These are phyloP conservation scores for Oligia fasciuncula DNA, from an alignment of 2,888 invertebrate genomes.

Conservation along the genomic window DNA sequence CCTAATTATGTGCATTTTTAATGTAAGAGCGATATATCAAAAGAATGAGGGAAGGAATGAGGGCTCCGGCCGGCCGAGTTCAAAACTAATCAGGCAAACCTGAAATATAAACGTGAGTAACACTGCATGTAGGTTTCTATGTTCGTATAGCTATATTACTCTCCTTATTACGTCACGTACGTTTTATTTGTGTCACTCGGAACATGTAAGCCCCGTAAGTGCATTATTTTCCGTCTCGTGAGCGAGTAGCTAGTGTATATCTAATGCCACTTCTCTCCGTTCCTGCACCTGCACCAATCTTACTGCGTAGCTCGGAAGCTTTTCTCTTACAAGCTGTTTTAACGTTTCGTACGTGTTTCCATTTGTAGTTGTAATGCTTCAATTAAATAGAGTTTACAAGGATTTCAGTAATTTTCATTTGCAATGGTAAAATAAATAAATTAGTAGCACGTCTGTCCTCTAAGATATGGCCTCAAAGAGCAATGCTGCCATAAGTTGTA, in stretches of 20 bases:
- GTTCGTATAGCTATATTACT: slow-evolving; percentile 4
- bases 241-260: slow-evolving; percentile 39
- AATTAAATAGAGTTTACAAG: neutral
- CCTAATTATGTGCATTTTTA: no score
- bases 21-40: neutral
- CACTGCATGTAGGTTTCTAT: neutral
- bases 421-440: neutral
- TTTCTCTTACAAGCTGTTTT: slow-evolving; percentile 25
- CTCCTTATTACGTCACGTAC: slow-evolving; percentile 45
- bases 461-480: no score
- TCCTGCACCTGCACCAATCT: slow-evolving; percentile 51
- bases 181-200: slow-evolving; percentile 42
- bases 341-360: slow-evolving; percentile 26
- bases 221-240: slow-evolving; percentile 49
- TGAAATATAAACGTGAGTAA: neutral
- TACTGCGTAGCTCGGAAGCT: slow-evolving; percentile 34
- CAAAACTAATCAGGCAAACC: neutral
- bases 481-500: neutral
- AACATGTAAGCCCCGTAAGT: slow-evolving; percentile 44
- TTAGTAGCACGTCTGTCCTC: neutral
- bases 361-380: slow-evolving; percentile 18
- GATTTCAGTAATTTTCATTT: neutral
- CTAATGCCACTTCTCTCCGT: slow-evolving; percentile 47
- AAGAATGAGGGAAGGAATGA: neutral
- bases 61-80: neutral